Conservation (phyloP, 2,797 vertebrate species). For the Channa striata region DNA sequence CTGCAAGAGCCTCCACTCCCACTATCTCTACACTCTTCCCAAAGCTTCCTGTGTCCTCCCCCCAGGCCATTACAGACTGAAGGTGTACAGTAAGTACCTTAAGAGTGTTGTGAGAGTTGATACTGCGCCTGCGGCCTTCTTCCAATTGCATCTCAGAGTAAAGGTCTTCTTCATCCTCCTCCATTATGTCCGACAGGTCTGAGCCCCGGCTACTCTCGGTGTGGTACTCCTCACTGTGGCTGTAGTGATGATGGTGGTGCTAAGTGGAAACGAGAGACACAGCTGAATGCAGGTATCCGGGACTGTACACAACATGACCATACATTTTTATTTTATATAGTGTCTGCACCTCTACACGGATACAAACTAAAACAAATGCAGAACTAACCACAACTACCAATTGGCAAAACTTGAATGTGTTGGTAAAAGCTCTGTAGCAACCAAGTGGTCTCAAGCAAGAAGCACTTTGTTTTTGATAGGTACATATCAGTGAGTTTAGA, state of each 20-base stretch:
- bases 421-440: too few species aligned
- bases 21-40: slow-evolving; percentile 1
- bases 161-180: slow-evolving; percentile 98
- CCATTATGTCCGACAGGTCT: slow-evolving; percentile 97
- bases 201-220: slow-evolving; percentile 98
- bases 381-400: too few species aligned
- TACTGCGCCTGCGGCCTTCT: slow-evolving; percentile 91
- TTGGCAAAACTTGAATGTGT: too few species aligned
- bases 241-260: slow-evolving; percentile 87
- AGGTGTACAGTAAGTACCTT: slow-evolving; percentile 87
- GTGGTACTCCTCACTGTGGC: slow-evolving; percentile 94
- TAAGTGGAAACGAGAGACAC: slow-evolving; percentile 28
- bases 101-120: slow-evolving; percentile 92
- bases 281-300: neutral
- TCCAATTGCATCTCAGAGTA: slow-evolving; percentile 98
- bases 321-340: too few species aligned
- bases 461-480: too few species aligned
- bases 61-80: slow-evolving; percentile 7
- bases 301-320: too few species aligned
- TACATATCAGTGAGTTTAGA: too few species aligned
- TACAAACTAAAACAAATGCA: too few species aligned
- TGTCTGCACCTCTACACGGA: too few species aligned
- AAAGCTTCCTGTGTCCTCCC: slow-evolving; percentile 7
- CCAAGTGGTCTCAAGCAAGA: too few species aligned
- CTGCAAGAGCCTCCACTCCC: slow-evolving; percentile 16